Conservation (phyloP, 2,888 invertebrate species). For the Aphodius sticticus region DNA sequence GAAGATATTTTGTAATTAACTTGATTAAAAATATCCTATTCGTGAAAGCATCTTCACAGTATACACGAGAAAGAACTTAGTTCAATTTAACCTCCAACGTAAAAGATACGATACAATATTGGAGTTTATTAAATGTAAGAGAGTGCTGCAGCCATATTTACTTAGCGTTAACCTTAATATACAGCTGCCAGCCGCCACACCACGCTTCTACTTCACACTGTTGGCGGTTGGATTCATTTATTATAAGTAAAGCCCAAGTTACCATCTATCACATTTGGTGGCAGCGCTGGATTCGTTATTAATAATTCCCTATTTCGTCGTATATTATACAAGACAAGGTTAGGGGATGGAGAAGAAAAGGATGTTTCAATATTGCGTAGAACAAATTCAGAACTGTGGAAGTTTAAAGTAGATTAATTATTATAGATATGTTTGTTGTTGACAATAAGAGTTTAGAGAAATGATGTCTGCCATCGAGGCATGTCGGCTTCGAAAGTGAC, state of each 20-base stretch:
- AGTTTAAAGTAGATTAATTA: not conserved
- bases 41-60: not conserved
- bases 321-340: constrained; percentile 4
- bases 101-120: not conserved
- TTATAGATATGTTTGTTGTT: too few relatives aligned
- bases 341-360: not conserved
- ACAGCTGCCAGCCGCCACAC: not conserved
- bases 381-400: not conserved
- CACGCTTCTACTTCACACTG: not conserved
- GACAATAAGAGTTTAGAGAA: too few relatives aligned
- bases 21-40: not conserved
- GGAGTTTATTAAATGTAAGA: not conserved
- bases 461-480: too few relatives aligned
- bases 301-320: not conserved
- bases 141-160: not conserved
- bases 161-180: not conserved
- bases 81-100: not conserved
- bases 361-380: not conserved
- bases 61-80: not conserved
- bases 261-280: not conserved
- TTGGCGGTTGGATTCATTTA: not conserved
- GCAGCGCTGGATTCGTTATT: not conserved
- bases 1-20: too few relatives aligned
- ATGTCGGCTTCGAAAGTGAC: too few relatives aligned
- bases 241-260: constrained; percentile 4